Percentiles rank a stretch among this genome's conserved stretches.
Conservation (phyloP, 1,140 invertebrate genomes). For the Diabrotica virgifera region DNA sequence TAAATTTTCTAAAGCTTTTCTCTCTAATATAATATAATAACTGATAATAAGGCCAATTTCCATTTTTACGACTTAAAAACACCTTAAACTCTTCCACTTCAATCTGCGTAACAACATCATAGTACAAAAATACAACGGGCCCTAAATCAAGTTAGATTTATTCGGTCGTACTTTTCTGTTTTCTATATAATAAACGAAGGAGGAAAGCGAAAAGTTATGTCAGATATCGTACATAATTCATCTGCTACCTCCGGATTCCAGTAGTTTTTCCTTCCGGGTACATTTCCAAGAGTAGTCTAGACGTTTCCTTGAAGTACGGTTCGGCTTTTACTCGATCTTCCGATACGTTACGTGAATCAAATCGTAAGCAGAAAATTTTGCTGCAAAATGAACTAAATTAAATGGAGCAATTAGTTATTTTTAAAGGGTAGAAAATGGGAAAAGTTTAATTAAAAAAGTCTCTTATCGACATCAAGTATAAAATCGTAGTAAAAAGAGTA, state of each 20-base stretch:
- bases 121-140: not conserved
- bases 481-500: too few species aligned
- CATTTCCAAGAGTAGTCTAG: constrained; percentile 42
- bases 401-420: constrained; percentile 10
- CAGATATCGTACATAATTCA: constrained; percentile 47
- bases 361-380: constrained; percentile 24
- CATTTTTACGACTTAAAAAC: too few species aligned
- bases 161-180: not conserved
- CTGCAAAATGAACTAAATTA: constrained; percentile 12
- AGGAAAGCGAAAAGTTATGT: constrained; percentile 14
- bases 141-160: not conserved
- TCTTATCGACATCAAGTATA: too few species aligned
- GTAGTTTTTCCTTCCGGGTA: constrained; percentile 47
- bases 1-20: too few species aligned
- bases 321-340: constrained; percentile 23
- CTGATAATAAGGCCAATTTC: too few species aligned
- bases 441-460: too few species aligned
- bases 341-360: constrained; percentile 25
- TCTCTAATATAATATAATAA: too few species aligned
- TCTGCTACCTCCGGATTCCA: constrained; percentile 43
- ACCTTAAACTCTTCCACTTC: too few species aligned
- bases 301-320: constrained; percentile 21
- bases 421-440: too few species aligned
- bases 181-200: not conserved
- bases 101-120: too few species aligned